Conservation (phyloP, 1,140 invertebrate species). For the Zaprionus inermis region DNA sequence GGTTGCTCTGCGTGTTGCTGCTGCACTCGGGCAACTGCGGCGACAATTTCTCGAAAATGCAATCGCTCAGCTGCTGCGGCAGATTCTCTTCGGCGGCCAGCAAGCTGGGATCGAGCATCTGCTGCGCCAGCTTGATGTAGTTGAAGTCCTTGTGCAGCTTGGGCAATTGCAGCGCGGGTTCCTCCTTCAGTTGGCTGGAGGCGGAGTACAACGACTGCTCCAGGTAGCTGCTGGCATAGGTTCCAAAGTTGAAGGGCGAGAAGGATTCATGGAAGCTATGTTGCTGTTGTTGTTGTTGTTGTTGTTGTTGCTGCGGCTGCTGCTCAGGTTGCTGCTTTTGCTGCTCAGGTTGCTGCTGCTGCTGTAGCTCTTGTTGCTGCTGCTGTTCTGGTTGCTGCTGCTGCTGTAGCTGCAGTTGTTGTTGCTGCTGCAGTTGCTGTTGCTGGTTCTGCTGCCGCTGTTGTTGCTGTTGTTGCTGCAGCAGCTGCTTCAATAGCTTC, state of each 20-base stretch:
- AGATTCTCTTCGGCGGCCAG: not conserved
- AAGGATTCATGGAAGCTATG: not conserved
- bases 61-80: no score
- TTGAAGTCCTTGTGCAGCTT: not conserved
- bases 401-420: no score
- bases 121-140: constrained; percentile 30
- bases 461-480: no score
- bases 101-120: not conserved
- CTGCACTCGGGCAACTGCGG: no score
- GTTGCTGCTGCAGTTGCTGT: no score
- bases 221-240: constrained; percentile 12
- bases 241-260: constrained; percentile 43
- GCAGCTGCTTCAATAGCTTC: no score
- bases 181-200: not conserved
- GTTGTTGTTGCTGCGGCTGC: not conserved
- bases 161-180: not conserved
- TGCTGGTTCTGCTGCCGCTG: no score
- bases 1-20: not conserved
- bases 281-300: not conserved
- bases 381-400: no score
- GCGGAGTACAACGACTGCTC: not conserved
- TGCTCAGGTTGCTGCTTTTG: no score
- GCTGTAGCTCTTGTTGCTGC: no score
- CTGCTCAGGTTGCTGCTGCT: no score
- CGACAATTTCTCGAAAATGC: no score